A percentile compares a stretch with the other conserved stretches of the same genome.
Conservation (phyloP, 2,888 invertebrate genomes). For the Stratiomys singularior region DNA sequence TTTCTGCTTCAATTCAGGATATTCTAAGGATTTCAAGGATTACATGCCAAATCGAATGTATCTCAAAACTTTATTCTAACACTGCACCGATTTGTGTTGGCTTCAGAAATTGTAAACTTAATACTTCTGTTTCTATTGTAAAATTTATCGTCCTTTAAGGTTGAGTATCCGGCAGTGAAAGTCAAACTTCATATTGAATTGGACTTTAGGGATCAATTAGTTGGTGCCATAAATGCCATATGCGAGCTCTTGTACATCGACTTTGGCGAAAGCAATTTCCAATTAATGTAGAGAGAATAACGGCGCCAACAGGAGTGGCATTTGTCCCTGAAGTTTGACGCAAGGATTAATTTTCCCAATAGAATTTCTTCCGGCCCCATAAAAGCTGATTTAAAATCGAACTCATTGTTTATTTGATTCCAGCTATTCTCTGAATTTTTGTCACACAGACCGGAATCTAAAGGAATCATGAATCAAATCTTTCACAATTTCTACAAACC, state of each 20-base stretch:
- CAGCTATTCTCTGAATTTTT: no score
- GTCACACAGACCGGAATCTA: no score
- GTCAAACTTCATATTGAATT: conserved; percentile 25
- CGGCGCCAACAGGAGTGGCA: neutral
- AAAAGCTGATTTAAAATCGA: no score
- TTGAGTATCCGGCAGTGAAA: neutral
- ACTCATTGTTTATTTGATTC: no score
- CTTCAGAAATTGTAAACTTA: neutral
- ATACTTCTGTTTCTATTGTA: neutral
- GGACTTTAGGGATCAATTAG: conserved; percentile 28
- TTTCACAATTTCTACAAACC: no score
- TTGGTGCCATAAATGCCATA: conserved; percentile 8
- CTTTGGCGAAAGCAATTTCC: neutral
- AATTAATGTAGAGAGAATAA: neutral
- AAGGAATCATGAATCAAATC: no score
- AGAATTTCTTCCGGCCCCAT: no score
- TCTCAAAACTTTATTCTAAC: neutral
- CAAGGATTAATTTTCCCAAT: no score
- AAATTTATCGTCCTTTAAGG: neutral
- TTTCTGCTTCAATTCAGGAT: no score
- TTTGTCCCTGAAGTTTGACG: no score
- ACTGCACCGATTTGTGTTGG: neutral
- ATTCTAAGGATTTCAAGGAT: no score
- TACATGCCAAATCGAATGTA: no score
- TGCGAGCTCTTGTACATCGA: neutral